Conservation (phyloP, 1,140 invertebrate genomes). For the Cotesia glomerata region DNA sequence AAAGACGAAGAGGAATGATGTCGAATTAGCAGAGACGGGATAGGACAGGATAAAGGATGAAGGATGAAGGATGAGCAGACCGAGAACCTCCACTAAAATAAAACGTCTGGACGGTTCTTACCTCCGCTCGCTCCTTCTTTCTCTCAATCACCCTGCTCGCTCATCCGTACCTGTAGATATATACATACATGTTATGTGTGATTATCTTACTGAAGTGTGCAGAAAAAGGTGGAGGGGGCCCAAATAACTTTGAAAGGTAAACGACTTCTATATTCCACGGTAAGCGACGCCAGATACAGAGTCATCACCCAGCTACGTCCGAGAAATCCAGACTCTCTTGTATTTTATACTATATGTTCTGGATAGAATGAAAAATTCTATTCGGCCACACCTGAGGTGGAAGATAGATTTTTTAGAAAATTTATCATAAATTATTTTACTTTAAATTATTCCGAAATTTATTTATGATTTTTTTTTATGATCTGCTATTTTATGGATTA, state of each 20-base stretch:
- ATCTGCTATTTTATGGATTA: too few relatives aligned
- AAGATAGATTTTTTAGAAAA: too few relatives aligned
- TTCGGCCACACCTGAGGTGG: too few relatives aligned
- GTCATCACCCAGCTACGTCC: slow-evolving; percentile 22
- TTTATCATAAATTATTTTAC: too few relatives aligned
- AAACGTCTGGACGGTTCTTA: slow-evolving; percentile 3
- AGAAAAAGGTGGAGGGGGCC: slow-evolving; percentile 20
- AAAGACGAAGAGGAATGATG: too few relatives aligned
- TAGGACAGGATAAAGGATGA: too few relatives aligned
- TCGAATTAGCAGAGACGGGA: too few relatives aligned
- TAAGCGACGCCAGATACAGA: slow-evolving; percentile 5
- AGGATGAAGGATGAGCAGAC: too few relatives aligned
- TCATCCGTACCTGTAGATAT: neutral
- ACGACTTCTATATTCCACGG: slow-evolving; percentile 26
- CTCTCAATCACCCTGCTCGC: neutral
- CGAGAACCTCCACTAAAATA: neutral
- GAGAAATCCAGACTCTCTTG: neutral
- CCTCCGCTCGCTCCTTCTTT: neutral
- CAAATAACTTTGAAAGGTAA: slow-evolving; percentile 38
- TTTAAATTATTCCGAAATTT: too few relatives aligned
- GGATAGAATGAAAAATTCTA: too few relatives aligned
- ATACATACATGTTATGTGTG: neutral
- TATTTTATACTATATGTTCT: neutral
- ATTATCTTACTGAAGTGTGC: slow-evolving; percentile 28
- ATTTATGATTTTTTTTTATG: too few relatives aligned